Percentiles rank a stretch among this genome's conserved stretches.
Conservation (phyloP, 2,797 vertebrate species). For the Cyprinodon diabolis region DNA sequence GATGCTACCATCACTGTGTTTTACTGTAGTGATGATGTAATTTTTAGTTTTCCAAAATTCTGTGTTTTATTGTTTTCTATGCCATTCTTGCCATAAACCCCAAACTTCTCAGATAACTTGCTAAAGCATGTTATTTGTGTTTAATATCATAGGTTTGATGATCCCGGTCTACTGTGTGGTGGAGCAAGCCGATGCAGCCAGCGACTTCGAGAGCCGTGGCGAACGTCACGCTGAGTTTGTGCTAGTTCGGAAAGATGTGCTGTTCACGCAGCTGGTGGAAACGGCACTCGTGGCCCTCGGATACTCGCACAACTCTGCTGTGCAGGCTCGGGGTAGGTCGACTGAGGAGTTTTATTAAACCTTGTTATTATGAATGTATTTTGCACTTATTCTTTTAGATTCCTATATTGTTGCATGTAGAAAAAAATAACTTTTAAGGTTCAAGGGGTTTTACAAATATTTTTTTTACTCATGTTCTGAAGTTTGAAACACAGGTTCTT, state of each 20-base stretch:
- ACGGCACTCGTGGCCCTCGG: slow-evolving; percentile 94
- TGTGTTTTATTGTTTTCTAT: neutral
- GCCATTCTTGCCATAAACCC: neutral
- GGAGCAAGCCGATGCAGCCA: slow-evolving; percentile 87
- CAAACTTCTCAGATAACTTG: neutral
- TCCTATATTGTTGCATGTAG: no score
- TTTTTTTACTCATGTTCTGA: neutral
- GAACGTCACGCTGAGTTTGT: slow-evolving; percentile 96
- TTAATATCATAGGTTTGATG: slow-evolving; percentile 86
- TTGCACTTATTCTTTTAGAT: neutral
- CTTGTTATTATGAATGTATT: neutral
- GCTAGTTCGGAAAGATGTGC: slow-evolving; percentile 93
- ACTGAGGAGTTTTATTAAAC: neutral
- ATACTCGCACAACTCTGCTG: slow-evolving; percentile 94
- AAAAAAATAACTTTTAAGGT: neutral
- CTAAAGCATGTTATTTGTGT: neutral
- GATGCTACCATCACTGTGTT: neutral
- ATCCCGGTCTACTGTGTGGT: slow-evolving; percentile 98
- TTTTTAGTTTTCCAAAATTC: neutral
- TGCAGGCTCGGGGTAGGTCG: slow-evolving; percentile 90
- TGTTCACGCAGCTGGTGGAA: slow-evolving; percentile 97
- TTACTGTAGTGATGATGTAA: neutral
- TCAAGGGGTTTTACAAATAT: neutral
- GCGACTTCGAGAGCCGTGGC: slow-evolving; percentile 81
- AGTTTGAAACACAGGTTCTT: no score